Conservation (phyloP, 2,888 invertebrate genomes). For the Poecilobothrus nobilitatus region DNA sequence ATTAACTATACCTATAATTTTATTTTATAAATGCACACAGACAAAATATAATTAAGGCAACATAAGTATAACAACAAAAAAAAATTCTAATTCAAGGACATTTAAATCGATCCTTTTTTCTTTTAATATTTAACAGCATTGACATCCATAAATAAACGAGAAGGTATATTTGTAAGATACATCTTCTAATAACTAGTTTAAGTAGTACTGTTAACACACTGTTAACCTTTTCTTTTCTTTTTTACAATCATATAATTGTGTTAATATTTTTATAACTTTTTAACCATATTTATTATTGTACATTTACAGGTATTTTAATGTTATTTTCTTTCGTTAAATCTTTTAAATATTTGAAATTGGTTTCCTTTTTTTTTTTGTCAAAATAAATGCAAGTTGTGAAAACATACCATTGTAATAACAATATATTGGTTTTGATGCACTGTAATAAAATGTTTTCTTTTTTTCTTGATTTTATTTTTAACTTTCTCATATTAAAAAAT, state of each 20-base stretch:
- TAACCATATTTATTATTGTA: not conserved
- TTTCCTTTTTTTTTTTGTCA: too few species aligned
- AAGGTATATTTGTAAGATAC: too few species aligned
- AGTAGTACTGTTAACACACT: too few species aligned
- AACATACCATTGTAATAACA: not conserved
- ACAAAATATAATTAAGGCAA: too few species aligned
- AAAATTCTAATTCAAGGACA: not conserved
- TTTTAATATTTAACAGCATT: too few species aligned
- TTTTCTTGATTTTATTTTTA: not conserved
- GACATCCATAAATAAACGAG: too few species aligned
- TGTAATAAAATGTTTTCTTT: not conserved
- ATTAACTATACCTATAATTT: too few species aligned
- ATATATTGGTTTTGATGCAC: not conserved
- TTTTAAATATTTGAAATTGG: too few species aligned
- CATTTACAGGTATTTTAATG: not conserved
- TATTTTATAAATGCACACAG: too few species aligned
- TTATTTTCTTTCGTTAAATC: too few species aligned
- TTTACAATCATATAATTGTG: not conserved
- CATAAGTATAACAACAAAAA: not conserved
- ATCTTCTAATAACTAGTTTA: too few species aligned
- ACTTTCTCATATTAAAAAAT: not conserved
- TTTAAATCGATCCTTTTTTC: too few species aligned
- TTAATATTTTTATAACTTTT: conserved; percentile 3
- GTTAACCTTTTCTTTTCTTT: not conserved
- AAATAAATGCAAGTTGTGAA: not conserved